Conservation (phyloP, 2,888 invertebrate genomes). For the Amphipoea oculea region DNA sequence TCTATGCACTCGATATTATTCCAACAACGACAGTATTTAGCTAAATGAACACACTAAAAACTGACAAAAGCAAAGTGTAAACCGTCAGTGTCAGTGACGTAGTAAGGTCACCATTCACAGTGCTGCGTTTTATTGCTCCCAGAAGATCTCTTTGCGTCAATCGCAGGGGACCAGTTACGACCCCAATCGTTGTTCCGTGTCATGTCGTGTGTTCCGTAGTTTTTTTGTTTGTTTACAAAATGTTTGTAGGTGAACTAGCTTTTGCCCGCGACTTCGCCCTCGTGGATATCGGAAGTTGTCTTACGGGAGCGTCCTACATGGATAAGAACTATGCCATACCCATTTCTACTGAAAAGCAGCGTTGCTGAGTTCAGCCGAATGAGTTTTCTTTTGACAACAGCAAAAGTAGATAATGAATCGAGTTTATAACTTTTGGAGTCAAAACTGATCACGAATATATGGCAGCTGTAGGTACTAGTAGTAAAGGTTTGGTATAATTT, state of each 20-base stretch:
- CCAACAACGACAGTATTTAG: not conserved
- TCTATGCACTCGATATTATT: too few species aligned
- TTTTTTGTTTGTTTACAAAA: constrained; percentile 19
- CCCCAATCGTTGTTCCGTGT: constrained; percentile 31
- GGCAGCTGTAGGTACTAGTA: too few species aligned
- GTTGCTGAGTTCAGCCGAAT: too few species aligned
- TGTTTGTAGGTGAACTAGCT: not conserved
- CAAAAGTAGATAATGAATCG: too few species aligned
- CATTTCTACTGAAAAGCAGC: not conserved
- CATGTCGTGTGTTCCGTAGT: constrained; percentile 1
- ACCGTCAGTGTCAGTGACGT: constrained; percentile 12
- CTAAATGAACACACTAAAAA: not conserved
- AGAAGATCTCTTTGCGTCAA: constrained; percentile 22
- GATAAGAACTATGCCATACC: not conserved
- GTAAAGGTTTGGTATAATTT: too few species aligned
- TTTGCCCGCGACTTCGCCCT: not conserved
- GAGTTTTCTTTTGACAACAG: too few species aligned
- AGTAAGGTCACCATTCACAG: not conserved
- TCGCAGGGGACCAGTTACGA: constrained; percentile 28
- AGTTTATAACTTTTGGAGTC: too few species aligned
- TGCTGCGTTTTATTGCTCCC: constrained; percentile 43
- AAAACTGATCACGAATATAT: too few species aligned
- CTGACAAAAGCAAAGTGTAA: not conserved
- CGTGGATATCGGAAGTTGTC: not conserved
- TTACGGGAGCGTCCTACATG: not conserved